Evolutionary conservation across 2,888 invertebrate genomes (phyloP).

Genomic region (Eristalis arbustorum): DNA sequence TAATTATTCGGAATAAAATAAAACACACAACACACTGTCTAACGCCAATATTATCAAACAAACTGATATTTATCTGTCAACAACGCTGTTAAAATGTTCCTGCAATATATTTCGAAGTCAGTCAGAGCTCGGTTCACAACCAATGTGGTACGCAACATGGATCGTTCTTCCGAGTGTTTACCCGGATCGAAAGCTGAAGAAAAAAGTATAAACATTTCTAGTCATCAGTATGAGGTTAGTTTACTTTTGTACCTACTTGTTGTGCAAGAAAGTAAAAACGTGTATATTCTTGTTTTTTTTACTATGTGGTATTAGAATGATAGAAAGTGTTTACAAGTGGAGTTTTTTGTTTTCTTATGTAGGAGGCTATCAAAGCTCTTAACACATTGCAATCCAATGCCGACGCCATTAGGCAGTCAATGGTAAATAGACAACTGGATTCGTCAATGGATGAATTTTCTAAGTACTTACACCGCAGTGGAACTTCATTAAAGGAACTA

Average conservation of each 20-base stretch:
- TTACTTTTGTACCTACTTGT: background rate
- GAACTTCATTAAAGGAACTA: constrained; percentile 84
- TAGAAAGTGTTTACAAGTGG: background rate
- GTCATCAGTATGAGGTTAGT: constrained; percentile 62
- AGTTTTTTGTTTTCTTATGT: constrained; percentile 69
- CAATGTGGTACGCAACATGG: constrained; percentile 22
- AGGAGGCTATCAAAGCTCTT: constrained; percentile 87
- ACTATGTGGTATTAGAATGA: no score
- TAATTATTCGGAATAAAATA: background rate
- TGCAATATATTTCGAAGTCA: constrained; percentile 37
- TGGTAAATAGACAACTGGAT: constrained; percentile 75
- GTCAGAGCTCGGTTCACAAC: constrained; percentile 37
- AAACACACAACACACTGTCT: background rate
- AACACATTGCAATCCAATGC: constrained; percentile 88
- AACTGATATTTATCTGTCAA: background rate
- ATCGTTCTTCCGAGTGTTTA: background rate
- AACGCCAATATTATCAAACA: background rate
- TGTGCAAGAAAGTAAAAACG: background rate
- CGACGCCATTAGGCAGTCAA: constrained; percentile 81
- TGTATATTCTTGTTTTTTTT: no score
- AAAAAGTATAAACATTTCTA: background rate
- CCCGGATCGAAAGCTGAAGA: background rate
- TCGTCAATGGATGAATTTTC: constrained; percentile 81
- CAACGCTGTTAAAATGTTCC: constrained; percentile 38
- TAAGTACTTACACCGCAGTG: constrained; percentile 84